Conservation (phyloP, 2,888 invertebrate genomes). For the Spicauda simplicius region DNA sequence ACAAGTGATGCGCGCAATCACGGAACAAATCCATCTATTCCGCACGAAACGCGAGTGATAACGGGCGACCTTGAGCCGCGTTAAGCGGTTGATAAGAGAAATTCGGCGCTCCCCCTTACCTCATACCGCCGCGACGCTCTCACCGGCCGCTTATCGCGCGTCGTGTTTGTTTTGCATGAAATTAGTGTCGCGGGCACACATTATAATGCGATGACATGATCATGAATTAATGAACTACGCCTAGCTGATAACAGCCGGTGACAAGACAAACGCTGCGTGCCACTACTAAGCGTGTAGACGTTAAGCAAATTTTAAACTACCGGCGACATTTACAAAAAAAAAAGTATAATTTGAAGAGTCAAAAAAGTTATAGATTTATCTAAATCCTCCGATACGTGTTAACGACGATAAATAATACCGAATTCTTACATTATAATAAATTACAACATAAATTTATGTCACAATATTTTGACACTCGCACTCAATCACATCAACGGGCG, state of each 20-base stretch:
- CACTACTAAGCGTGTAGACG: neutral
- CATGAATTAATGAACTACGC: conserved; percentile 61
- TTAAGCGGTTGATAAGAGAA: conserved; percentile 77
- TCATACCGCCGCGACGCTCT: conserved; percentile 50
- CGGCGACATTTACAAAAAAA: too few relatives aligned
- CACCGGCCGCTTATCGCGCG: conserved; percentile 61
- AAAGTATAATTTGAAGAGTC: neutral
- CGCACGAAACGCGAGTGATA: conserved; percentile 68
- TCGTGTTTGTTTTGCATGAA: conserved; percentile 75
- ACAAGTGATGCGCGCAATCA: conserved; percentile 70
- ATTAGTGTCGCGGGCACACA: conserved; percentile 67
- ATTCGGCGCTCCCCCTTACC: conserved; percentile 63
- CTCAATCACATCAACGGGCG: conserved; percentile 44
- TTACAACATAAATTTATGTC: conserved; percentile 20
- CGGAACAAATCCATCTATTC: conserved; percentile 67
- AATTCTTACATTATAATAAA: conserved; percentile 41
- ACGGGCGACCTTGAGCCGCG: conserved; percentile 73
- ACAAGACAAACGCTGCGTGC: neutral
- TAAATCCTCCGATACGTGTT: neutral
- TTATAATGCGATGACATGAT: conserved; percentile 65
- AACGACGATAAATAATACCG: conserved; percentile 2
- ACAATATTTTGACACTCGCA: conserved; percentile 49
- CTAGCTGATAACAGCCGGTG: conserved; percentile 22
- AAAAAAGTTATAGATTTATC: neutral
- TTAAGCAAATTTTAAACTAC: neutral